Base-by-base conservation (phyloP, 2,888 invertebrate species). In the Tiliacea citrago region DNA sequence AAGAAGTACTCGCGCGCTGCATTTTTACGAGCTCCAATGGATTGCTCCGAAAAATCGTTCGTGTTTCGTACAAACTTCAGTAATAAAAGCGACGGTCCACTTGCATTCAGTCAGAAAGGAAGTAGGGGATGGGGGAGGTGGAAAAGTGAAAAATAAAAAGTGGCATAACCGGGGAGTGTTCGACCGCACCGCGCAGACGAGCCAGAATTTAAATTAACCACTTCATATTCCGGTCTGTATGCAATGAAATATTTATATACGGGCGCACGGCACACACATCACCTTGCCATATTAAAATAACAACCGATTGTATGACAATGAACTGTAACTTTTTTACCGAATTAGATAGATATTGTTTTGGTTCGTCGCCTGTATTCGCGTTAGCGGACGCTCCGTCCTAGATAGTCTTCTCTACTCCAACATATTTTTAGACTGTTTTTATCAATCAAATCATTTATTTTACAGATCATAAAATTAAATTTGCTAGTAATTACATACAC, bases 131-230 rank as follows among this genome's bases (percentile, higher is more conserved):
- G 77, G 63, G 68, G 66, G 79, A 60, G 63, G 75, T 79, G 75
- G 83, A 89, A 90, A 90, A 87, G 83, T 85, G 85, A 86, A 90
- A 87, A 88, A 88, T 87, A 88, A 89, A 90, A 90, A 90, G 83
- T 84, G 82, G 81, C 82, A 86, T 85, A 88, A 86, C 88, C 80
- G 84, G 83, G 70, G 84, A 87, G 87, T 88, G 84, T 89, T 90
- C 89, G 88, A 84, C 91, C 88, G 88, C 83, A 77, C 81, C 84
- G 86, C 87, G 86, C 88, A 88, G 88, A 88, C 89, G 88, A 92
- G 92, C 85, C 92, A 91, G 93, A 93, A 95, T 94, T 94, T 93
- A 93, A 94, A 94, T 94, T 95, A 95, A 94, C 93, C 93, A 93
- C 94, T 94, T 93, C 94, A 94, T 94, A 94, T 93, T 93, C 92